These are phyloP conservation scores for Notospermus geniculatus DNA, from an alignment of 1,140 invertebrate genomes.

Conservation along the genomic window DNA sequence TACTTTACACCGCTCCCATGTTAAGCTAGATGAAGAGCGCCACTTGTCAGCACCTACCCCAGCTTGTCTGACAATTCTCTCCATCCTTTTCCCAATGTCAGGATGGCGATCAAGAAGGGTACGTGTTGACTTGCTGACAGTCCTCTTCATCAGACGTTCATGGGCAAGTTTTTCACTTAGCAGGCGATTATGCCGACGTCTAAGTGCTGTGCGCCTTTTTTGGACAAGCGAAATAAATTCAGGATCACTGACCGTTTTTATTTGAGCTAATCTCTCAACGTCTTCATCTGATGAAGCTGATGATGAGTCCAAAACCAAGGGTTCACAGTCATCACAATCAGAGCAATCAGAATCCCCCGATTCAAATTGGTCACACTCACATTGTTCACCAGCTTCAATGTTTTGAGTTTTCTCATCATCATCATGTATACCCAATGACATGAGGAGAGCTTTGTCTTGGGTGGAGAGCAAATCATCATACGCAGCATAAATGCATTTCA, in stretches of 20 bases:
- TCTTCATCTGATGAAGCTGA: neutral
- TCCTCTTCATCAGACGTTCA: neutral
- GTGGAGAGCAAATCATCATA: neutral
- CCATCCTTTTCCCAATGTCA: conserved; percentile 5
- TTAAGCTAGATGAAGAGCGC: conserved; percentile 6
- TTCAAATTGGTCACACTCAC: neutral
- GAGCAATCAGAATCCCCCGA: too few species aligned
- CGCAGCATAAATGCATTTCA: neutral
- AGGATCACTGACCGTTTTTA: neutral
- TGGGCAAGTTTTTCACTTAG: neutral
- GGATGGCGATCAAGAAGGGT: conserved; percentile 1
- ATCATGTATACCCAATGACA: neutral
- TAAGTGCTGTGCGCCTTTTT: neutral
- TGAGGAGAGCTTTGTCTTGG: neutral
- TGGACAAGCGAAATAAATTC: neutral
- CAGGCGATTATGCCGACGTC: neutral
- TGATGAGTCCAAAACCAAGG: neutral
- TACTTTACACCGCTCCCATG: conserved; percentile 1
- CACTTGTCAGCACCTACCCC: conserved; percentile 3
- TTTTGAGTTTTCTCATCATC: neutral
- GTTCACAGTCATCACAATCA: conserved; percentile 1
- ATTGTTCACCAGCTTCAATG: neutral
- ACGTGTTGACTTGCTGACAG: neutral
- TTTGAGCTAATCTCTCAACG: neutral
- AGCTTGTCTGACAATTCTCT: neutral